phyloP scores from a whole-genome alignment of 2,888 invertebrate species.

The Hylaea fasciaria region DNA sequence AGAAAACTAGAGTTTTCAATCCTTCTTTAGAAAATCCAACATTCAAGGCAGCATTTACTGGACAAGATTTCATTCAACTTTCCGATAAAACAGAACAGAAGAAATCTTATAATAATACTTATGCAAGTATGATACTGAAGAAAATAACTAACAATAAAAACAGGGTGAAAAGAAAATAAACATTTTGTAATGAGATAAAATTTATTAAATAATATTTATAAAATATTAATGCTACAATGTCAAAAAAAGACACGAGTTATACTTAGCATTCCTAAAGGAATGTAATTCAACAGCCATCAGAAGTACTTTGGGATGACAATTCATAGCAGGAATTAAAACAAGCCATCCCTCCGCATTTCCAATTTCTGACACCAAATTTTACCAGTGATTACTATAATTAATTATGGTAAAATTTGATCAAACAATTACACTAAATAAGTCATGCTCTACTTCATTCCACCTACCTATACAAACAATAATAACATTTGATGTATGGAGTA shows the following conservation, averaged over 20 bases:
- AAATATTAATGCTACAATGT: conserved; percentile 71
- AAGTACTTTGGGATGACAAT: conserved; percentile 48
- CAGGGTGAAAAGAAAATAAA: conserved; percentile 64
- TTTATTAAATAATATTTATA: conserved; percentile 60
- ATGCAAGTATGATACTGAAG: conserved; percentile 74
- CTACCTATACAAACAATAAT: conserved; percentile 47
- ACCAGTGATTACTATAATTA: conserved; percentile 49
- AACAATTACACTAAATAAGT: conserved; percentile 58
- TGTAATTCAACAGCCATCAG: conserved; percentile 59
- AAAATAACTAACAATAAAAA: conserved; percentile 73
- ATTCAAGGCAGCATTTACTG: conserved; percentile 54
- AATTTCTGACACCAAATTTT: conserved; percentile 63
- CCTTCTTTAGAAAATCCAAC: conserved; percentile 49
- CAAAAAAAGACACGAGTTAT: conserved; percentile 75
- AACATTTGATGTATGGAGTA: conserved; percentile 60
- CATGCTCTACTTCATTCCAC: conserved; percentile 59
- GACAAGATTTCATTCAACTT: conserved; percentile 71
- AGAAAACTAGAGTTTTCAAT: conserved; percentile 68
- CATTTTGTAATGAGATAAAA: conserved; percentile 49
- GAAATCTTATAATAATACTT: conserved; percentile 50
- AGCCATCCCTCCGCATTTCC: conserved; percentile 51
- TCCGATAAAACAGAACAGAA: conserved; percentile 48
- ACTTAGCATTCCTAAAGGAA: conserved; percentile 72
- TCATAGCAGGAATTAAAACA: conserved; percentile 43
- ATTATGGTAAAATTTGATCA: conserved; percentile 60